Base-by-base conservation (phyloP, 2,888 invertebrate genomes). In the Papilio protenor region DNA sequence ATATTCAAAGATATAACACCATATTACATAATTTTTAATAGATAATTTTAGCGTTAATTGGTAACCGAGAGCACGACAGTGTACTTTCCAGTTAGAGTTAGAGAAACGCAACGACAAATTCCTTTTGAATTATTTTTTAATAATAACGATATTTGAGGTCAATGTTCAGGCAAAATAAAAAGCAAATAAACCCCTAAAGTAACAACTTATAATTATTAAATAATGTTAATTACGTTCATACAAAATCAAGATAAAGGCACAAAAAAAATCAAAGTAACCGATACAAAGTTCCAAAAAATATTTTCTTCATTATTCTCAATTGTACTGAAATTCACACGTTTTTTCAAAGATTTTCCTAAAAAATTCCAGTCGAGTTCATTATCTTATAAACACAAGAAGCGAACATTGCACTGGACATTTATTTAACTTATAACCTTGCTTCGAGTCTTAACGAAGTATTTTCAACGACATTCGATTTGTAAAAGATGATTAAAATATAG, bases 321-420 rank as follows among this genome's bases (percentile, higher is more conserved):
- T 72, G 66, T 27, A n/a, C 10, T 18, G 11, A 55, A 77, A 69
- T 70, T 74, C 72, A 64, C 76, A 76, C 76, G 77, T 77, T 77
- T 70, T 77, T 69, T n/a, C 69, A 14, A n/a, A 45, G 66, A 45
- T 69, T 69, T 69, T 69, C 21, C n/a, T 69, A 21, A 69, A 69
- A 4, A 69, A 45, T 40, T 66, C 66, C n/a, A 11, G n/a, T 45
- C 4, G 45, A 69, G 66, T 69, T 69, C 66, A 45, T 69, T 69
- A 69, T 69, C 66, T 69, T 45, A 45, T 45, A 45, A 69, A 69
- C 45, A 21, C 8, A 66, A 66, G 45, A 69, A 69, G 45, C n/a
- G 66, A 21, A 0, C 66, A 45, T 69, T 69, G n/a, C 61, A 6
- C 61, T 27, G 5, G 16, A 5, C 8, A 55, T 18, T 55, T 55